These are phyloP conservation scores for Dorcus hopei DNA, from an alignment of 2,888 invertebrate species.

Conservation along the genomic window DNA sequence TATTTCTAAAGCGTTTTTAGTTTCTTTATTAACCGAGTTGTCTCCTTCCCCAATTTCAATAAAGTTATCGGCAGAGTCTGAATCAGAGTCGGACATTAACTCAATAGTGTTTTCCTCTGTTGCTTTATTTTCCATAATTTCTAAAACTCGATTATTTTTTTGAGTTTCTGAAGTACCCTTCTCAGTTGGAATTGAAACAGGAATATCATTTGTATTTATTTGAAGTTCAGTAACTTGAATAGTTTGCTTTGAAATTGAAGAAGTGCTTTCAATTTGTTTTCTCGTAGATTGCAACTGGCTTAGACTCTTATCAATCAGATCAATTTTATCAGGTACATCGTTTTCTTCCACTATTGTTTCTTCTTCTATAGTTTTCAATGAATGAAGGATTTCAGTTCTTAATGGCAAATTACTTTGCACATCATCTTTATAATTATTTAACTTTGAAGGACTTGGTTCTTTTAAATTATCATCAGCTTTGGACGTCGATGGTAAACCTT, in stretches of 20 bases:
- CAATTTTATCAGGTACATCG: too few species aligned
- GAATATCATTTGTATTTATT: constrained; percentile 19
- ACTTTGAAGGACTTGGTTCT: too few species aligned
- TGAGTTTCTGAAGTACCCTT: not conserved
- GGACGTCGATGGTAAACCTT: not conserved
- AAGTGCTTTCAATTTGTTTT: too few species aligned
- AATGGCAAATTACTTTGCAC: too few species aligned
- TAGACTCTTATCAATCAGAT: not conserved
- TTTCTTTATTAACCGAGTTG: constrained; percentile 2
- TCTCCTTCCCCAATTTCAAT: constrained; percentile 39
- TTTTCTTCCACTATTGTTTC: not conserved
- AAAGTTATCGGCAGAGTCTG: constrained; percentile 46
- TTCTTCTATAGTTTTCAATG: not conserved
- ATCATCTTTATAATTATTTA: too few species aligned
- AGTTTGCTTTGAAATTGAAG: too few species aligned
- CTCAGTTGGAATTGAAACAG: constrained; percentile 4
- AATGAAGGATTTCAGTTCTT: too few species aligned
- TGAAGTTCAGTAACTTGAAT: too few species aligned
- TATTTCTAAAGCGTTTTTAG: constrained; percentile 40
- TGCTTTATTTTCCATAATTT: not conserved
- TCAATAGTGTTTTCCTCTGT: constrained; percentile 10
- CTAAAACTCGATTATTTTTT: not conserved
- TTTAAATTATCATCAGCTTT: constrained; percentile 18
- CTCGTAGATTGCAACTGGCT: too few species aligned
- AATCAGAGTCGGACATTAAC: constrained; percentile 33